Evolutionary conservation across 2,888 invertebrate species (phyloP).

Genomic region (Harpalus rufipes): DNA sequence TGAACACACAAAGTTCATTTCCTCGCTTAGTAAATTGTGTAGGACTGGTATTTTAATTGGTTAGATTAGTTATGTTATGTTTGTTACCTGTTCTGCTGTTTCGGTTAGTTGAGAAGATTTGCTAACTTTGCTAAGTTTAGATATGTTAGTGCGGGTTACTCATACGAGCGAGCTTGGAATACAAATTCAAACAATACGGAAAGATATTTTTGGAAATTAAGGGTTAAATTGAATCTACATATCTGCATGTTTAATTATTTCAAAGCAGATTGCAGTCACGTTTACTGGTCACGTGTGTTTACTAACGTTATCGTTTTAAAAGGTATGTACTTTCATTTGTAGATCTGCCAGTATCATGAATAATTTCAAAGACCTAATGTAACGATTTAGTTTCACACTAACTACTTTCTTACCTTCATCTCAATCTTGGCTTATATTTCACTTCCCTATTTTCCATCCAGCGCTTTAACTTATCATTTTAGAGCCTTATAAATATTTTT

Average conservation of each 20-base stretch:
- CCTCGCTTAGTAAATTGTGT: neutral
- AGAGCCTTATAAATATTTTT: too few relatives aligned
- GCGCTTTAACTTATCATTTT: too few relatives aligned
- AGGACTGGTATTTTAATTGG: neutral
- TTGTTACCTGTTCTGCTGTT: conserved; percentile 4
- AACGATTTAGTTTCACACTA: too few relatives aligned
- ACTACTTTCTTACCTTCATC: too few relatives aligned
- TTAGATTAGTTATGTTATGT: conserved; percentile 6
- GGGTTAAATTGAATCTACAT: neutral
- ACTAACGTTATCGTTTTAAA: neutral
- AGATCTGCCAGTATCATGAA: too few relatives aligned
- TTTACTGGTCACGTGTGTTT: neutral
- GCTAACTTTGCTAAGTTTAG: neutral
- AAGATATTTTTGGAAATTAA: conserved; percentile 13
- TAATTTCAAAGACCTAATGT: too few relatives aligned
- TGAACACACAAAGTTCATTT: conserved; percentile 6
- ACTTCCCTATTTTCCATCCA: too few relatives aligned
- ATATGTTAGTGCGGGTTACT: neutral
- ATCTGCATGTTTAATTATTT: conserved; percentile 1
- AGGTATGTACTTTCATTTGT: too few relatives aligned
- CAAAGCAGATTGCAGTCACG: neutral
- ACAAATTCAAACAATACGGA: conserved; percentile 14
- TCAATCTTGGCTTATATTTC: too few relatives aligned
- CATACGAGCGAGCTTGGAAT: neutral
- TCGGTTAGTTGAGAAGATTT: conserved; percentile 2